Percentiles rank a stretch among this genome's conserved stretches.
These are phyloP conservation scores for Drosophila niveifrons DNA, from an alignment of 2,888 invertebrate species.

Conservation along the genomic window DNA sequence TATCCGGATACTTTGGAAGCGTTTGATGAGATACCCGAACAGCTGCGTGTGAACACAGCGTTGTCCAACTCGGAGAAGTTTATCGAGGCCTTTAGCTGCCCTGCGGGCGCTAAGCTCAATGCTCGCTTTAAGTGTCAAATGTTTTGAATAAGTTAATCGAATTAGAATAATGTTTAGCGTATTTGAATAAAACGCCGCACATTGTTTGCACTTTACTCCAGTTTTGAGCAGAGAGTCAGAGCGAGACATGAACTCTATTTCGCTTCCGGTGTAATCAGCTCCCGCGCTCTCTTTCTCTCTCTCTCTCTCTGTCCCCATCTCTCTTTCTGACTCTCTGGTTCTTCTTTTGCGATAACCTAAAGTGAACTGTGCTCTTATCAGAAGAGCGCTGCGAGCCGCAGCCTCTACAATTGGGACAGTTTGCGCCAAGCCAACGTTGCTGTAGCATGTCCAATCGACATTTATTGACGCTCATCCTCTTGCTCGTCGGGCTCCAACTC, in stretches of 20 bases:
- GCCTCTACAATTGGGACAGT: slow-evolving; percentile 40
- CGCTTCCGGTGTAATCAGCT: not conserved
- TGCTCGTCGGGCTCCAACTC: slow-evolving; percentile 2
- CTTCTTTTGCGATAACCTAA: slow-evolving; percentile 57
- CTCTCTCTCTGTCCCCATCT: not conserved
- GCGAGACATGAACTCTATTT: not conserved
- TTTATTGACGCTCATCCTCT: slow-evolving; percentile 18
- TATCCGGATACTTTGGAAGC: slow-evolving; percentile 69
- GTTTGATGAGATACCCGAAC: slow-evolving; percentile 75
- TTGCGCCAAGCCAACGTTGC: slow-evolving; percentile 44
- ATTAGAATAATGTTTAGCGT: not conserved
- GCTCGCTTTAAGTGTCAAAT: slow-evolving; percentile 80
- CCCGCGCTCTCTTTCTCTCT: not conserved
- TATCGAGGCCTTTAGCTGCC: slow-evolving; percentile 72
- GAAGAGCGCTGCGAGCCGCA: not conserved
- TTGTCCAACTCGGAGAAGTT: slow-evolving; percentile 81
- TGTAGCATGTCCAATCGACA: slow-evolving; percentile 56
- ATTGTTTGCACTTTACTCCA: slow-evolving; percentile 13
- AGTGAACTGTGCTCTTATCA: slow-evolving; percentile 52
- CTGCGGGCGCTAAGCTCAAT: slow-evolving; percentile 74
- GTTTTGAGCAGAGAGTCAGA: not conserved
- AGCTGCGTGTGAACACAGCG: slow-evolving; percentile 77
- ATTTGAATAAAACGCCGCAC: slow-evolving; percentile 46
- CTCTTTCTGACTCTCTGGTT: not conserved
- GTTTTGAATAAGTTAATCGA: slow-evolving; percentile 54